Conservation (phyloP, 2,797 vertebrate genomes). For the Anisognathus igniventris region DNA sequence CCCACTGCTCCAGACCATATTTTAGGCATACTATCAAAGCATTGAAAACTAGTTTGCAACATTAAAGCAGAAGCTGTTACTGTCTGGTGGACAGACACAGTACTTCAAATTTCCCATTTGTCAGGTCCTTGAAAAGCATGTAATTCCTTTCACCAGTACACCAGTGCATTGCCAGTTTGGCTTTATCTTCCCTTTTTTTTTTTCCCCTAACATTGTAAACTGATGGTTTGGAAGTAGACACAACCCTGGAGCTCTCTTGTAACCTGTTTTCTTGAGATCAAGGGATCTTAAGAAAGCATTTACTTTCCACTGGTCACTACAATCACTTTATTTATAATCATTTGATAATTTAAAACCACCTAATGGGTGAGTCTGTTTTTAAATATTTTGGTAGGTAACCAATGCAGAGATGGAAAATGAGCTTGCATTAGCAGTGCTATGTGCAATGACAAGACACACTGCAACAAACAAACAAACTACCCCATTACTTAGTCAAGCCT, state of each 20-base stretch:
- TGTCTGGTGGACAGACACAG: neutral
- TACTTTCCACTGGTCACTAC: neutral
- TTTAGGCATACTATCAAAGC: neutral
- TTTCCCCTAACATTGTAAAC: neutral
- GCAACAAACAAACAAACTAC: neutral
- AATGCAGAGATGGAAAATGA: neutral
- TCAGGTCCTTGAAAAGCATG: neutral
- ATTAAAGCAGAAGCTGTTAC: neutral
- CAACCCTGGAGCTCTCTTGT: neutral
- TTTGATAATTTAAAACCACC: neutral
- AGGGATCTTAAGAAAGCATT: neutral
- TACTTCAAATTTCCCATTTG: neutral
- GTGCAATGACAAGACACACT: neutral
- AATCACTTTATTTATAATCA: neutral
- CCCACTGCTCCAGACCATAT: neutral
- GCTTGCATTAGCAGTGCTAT: neutral
- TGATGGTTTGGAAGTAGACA: neutral
- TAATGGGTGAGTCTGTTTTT: neutral
- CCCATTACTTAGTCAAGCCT: neutral
- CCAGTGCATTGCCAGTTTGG: neutral
- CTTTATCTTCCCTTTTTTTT: neutral
- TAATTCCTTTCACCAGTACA: neutral
- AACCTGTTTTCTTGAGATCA: neutral
- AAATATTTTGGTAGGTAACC: neutral
- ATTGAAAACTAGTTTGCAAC: neutral